A percentile compares a stretch with the other conserved stretches of the same genome.
These are phyloP conservation scores for Drosophila fungiperda DNA, from an alignment of 2,888 invertebrate genomes.

Conservation along the genomic window DNA sequence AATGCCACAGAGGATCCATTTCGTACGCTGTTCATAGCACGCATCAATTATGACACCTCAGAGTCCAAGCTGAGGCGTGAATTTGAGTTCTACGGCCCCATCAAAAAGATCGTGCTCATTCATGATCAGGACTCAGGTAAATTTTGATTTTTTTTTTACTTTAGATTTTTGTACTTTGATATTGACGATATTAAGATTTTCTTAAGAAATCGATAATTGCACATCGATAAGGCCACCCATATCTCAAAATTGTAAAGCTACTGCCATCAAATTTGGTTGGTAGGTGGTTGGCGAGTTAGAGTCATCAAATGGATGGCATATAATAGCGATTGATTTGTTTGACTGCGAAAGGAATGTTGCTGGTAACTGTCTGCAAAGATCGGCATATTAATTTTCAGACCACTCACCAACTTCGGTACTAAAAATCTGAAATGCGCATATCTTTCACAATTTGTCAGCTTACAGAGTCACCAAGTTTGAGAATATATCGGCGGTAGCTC, in stretches of 20 bases:
- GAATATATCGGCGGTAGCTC: background rate
- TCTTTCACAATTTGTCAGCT: background rate
- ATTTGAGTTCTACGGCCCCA: conserved; percentile 98
- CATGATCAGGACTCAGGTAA: conserved; percentile 92
- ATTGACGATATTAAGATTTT: background rate
- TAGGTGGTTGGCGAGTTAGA: background rate
- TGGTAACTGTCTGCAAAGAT: background rate
- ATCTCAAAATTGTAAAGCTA: background rate
- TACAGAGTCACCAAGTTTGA: background rate
- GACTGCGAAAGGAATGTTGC: background rate
- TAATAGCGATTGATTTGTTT: background rate
- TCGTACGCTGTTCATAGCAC: conserved; percentile 98
- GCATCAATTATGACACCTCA: conserved; percentile 99
- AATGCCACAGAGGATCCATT: conserved; percentile 96
- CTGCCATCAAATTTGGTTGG: background rate
- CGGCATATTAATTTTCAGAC: background rate
- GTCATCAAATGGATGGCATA: background rate
- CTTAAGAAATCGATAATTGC: background rate
- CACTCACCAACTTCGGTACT: background rate
- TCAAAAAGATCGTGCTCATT: conserved; percentile 97
- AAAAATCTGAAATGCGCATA: background rate
- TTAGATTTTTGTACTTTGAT: background rate
- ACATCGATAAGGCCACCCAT: background rate
- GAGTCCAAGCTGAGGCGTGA: conserved; percentile 98
- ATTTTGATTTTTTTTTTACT: background rate